A percentile compares a stretch with the other conserved stretches of the same genome.
Evolutionary conservation across 35 echinoderm and acorn worm genomes (phyloP).

Genomic region (Nesometra sesokonis): DNA sequence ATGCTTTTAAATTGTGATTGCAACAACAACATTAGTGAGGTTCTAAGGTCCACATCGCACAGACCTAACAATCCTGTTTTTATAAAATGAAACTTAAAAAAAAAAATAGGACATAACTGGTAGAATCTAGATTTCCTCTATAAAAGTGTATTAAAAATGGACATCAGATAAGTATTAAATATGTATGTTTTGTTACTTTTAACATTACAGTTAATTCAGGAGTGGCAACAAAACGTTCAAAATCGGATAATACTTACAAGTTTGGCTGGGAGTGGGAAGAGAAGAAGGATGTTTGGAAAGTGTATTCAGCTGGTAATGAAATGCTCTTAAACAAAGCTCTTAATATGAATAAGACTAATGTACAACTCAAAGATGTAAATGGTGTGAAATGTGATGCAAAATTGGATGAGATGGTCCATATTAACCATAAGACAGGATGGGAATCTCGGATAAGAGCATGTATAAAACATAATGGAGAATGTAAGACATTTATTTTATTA

Average conservation of each 20-base stretch:
- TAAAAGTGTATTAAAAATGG: no score
- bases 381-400: conserved; percentile 36
- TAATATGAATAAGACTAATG: conserved; percentile 28
- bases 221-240: not conserved
- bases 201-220: no score
- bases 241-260: not conserved
- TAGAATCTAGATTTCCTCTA: no score
- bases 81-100: no score
- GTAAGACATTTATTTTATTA: conserved; percentile 38
- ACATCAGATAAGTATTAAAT: no score
- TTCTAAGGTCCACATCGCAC: no score
- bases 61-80: no score
- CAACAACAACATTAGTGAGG: no score
- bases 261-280: conserved; percentile 67
- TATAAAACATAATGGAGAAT: conserved; percentile 36
- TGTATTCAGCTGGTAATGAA: conserved; percentile 15
- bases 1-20: no score
- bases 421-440: conserved; percentile 68
- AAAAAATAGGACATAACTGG: no score
- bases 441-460: conserved; percentile 55
- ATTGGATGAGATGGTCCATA: conserved; percentile 78
- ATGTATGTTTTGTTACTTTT: no score
- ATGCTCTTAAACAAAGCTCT: conserved; percentile 40
- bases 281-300: conserved; percentile 47
- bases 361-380: conserved; percentile 23